These are phyloP conservation scores for Lipophrys pholis DNA, from an alignment of 2,113 vertebrate species.

Conservation along the genomic window DNA sequence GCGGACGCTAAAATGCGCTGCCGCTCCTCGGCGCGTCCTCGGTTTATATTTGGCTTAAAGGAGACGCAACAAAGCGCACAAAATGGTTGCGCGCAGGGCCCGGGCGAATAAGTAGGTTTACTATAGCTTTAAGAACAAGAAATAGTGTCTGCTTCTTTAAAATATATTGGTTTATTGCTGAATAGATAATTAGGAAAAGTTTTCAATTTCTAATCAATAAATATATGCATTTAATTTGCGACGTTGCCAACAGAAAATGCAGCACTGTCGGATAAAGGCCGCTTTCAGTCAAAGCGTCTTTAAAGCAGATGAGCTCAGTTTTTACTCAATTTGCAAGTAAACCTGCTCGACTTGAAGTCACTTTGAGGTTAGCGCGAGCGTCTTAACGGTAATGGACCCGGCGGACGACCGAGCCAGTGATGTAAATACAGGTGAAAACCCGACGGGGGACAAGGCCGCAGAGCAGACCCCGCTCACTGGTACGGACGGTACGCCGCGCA, in stretches of 20 bases:
- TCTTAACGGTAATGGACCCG: constrained; percentile 77
- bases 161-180: constrained; percentile 78
- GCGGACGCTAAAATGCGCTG: constrained; percentile 32
- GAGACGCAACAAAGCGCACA: constrained; percentile 86
- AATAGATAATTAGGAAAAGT: constrained; percentile 79
- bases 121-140: constrained; percentile 87
- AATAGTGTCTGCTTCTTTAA: constrained; percentile 83
- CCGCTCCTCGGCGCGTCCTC: constrained; percentile 52
- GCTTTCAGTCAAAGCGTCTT: constrained; percentile 66
- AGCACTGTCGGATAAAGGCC: constrained; percentile 76
- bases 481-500: constrained; percentile 68
- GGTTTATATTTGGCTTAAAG: constrained; percentile 84
- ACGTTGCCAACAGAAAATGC: constrained; percentile 74
- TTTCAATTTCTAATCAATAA: constrained; percentile 65
- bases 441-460: constrained; percentile 77
- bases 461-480: constrained; percentile 74
- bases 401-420: constrained; percentile 52
- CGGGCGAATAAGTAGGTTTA: constrained; percentile 73
- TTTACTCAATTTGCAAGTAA: constrained; percentile 51
- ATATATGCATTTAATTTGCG: constrained; percentile 66
- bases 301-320: constrained; percentile 58
- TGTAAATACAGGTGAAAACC: constrained; percentile 69
- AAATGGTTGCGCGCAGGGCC: constrained; percentile 68
- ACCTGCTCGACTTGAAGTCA: constrained; percentile 52
- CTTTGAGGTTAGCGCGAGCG: constrained; percentile 19